These are phyloP conservation scores for Gadus chalcogrammus DNA, from an alignment of 2,113 vertebrate species.

Conservation along the genomic window DNA sequence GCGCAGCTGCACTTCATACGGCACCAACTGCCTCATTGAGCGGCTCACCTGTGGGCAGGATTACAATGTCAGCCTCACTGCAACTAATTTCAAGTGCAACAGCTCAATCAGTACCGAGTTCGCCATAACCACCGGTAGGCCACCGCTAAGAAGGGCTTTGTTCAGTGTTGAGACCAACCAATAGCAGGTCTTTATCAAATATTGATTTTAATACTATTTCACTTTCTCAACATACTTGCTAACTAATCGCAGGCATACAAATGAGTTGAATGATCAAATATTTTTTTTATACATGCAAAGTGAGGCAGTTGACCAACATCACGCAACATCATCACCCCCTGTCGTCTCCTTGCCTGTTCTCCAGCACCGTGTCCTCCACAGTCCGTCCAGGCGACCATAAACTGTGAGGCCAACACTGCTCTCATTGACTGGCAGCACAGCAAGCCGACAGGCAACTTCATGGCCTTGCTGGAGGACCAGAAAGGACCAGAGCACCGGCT, in stretches of 20 bases:
- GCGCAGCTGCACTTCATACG: slow-evolving; percentile 43
- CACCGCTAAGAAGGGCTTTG: not conserved
- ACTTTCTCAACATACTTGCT: too few relatives aligned
- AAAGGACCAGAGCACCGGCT: slow-evolving; percentile 20
- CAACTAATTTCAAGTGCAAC: slow-evolving; percentile 66
- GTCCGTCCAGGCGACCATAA: slow-evolving; percentile 36
- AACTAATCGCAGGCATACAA: too few relatives aligned
- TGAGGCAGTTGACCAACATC: not conserved
- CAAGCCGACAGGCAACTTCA: slow-evolving; percentile 45
- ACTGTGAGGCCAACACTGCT: slow-evolving; percentile 56
- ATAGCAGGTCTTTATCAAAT: too few relatives aligned
- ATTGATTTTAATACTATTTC: too few relatives aligned
- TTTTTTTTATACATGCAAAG: not conserved
- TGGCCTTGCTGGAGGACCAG: slow-evolving; percentile 45
- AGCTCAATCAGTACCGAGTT: slow-evolving; percentile 49
- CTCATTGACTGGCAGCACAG: slow-evolving; percentile 60
- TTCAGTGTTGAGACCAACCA: too few relatives aligned
- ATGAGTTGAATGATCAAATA: too few relatives aligned
- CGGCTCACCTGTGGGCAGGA: slow-evolving; percentile 66
- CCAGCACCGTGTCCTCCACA: slow-evolving; percentile 67
- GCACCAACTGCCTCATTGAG: slow-evolving; percentile 48
- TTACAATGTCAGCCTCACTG: slow-evolving; percentile 59
- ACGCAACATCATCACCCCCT: not conserved
- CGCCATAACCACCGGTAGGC: slow-evolving; percentile 62
- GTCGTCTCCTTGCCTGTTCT: not conserved